Conservation (phyloP, 2,888 invertebrate genomes). For the Hydropsyche betteni region DNA sequence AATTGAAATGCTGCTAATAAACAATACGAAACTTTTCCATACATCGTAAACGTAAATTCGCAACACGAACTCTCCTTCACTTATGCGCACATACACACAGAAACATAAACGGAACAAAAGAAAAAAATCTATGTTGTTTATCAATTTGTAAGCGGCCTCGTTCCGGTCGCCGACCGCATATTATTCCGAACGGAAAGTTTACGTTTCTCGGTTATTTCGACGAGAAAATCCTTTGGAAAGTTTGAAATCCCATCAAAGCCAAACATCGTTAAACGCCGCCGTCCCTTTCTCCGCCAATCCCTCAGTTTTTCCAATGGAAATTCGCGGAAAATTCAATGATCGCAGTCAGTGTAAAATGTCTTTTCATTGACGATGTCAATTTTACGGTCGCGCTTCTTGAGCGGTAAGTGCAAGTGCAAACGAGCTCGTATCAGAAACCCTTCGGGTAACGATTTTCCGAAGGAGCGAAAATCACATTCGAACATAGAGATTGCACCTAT, state of each 20-base stretch:
- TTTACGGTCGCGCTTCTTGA: too few species aligned
- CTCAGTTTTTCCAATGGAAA: conserved; percentile 1
- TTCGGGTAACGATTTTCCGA: too few species aligned
- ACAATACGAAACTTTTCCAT: conserved; percentile 19
- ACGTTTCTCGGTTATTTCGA: conserved; percentile 1
- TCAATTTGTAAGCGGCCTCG: not conserved
- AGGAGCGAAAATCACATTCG: too few species aligned
- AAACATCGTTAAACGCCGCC: conserved; percentile 15
- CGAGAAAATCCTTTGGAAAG: conserved; percentile 17
- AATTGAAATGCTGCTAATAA: conserved; percentile 29
- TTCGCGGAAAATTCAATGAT: not conserved
- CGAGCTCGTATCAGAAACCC: too few species aligned
- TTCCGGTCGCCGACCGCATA: not conserved
- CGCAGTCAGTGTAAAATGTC: not conserved
- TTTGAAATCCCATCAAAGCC: conserved; percentile 29
- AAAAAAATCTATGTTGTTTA: not conserved
- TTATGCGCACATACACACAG: not conserved
- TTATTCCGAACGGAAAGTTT: conserved; percentile 17
- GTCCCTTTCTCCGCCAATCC: not conserved
- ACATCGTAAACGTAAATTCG: too few species aligned
- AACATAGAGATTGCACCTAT: too few species aligned
- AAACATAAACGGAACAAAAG: not conserved
- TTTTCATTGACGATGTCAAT: not conserved
- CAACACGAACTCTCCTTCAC: too few species aligned
- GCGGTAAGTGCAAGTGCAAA: too few species aligned